Evolutionary conservation across 2,888 invertebrate genomes (phyloP), one percentile per base, ranked within the genome.

Genomic region (Eueremaeus valkanovi): DNA sequence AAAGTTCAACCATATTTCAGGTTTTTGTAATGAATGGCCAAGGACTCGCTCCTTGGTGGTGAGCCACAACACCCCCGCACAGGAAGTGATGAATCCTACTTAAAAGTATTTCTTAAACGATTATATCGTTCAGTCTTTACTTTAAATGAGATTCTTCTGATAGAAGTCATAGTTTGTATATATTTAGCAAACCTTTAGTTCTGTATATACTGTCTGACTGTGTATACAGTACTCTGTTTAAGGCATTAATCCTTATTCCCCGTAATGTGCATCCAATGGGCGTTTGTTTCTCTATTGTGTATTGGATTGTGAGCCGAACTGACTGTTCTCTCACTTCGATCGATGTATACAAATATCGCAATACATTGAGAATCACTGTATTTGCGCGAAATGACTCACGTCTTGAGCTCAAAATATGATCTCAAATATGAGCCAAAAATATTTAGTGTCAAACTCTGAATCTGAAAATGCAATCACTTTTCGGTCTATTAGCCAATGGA

Each of bases 401-500:
- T 45, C 27, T 70, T 70, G 33, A 40, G 42, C 21, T 21, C 40
- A 27, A 42, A 70, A 70, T 70, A 70, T 70, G 70, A 70, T 24
- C 70, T 27, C n/a, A 49, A 66, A 66, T 66, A 66, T 66, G 36
- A 66, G 33, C n/a, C 63, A 42, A 70, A 70, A 45, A 70, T 70
- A 45, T 70, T 27, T 42, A 45, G 70, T 70, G 45, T 45, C 5
- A 58, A n/a, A 36, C 36, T 70, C 29, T 70, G 70, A 70, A 70
- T 70, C 36, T 66, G 66, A 66, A 66, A 66, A 66, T 40, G 36
- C 70, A 70, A 40, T 70, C 70, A 42, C 45, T 70, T 66, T 45
- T 70, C 70, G 45, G 27, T 70, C 70, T 70, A 66, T 66, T 66
- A 66, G 66, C 36, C 66, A 70, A 70, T 40, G 42, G 40, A 70